Evolutionary conservation across 2,797 vertebrate species (phyloP).

Genomic region (Adelosebastes latens): DNA sequence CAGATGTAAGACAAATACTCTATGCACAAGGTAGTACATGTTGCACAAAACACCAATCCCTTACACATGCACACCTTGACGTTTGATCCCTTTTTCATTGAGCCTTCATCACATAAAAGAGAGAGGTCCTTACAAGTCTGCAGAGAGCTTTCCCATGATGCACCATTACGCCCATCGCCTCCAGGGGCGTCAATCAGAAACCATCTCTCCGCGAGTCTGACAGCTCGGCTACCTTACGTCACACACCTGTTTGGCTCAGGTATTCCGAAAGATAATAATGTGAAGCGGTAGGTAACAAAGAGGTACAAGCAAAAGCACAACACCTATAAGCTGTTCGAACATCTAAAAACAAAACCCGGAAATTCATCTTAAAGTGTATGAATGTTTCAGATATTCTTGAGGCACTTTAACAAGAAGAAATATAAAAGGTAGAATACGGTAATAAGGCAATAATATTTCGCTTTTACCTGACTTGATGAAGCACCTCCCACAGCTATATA

Average conservation of each 20-base stretch:
- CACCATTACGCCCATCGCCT: conserved; percentile 48
- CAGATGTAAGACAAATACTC: neutral
- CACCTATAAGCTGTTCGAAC: conserved; percentile 4
- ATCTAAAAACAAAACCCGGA: neutral
- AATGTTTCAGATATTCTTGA: conserved; percentile 10
- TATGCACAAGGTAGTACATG: neutral
- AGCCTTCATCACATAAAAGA: conserved; percentile 50
- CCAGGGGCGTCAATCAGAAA: conserved; percentile 62
- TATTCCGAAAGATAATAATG: conserved; percentile 47
- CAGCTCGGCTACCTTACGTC: conserved; percentile 52
- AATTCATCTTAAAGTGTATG: neutral
- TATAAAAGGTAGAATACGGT: neutral
- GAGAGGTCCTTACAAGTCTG: conserved; percentile 51
- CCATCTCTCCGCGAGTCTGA: conserved; percentile 55
- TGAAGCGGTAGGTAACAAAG: conserved; percentile 39
- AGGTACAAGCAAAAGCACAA: conserved; percentile 4
- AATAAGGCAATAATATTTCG: conserved; percentile 22
- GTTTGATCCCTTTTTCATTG: conserved; percentile 40
- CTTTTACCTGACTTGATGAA: conserved; percentile 57
- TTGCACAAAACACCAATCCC: neutral
- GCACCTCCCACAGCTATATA: conserved; percentile 60
- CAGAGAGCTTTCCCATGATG: conserved; percentile 61
- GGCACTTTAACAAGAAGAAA: neutral
- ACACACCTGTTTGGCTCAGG: conserved; percentile 69
- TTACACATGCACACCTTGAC: conserved; percentile 1